Evolutionary conservation across 2,113 vertebrate species (phyloP), one percentile per base, ranked within the genome.

Genomic region (Aegotheles bennettii): DNA sequence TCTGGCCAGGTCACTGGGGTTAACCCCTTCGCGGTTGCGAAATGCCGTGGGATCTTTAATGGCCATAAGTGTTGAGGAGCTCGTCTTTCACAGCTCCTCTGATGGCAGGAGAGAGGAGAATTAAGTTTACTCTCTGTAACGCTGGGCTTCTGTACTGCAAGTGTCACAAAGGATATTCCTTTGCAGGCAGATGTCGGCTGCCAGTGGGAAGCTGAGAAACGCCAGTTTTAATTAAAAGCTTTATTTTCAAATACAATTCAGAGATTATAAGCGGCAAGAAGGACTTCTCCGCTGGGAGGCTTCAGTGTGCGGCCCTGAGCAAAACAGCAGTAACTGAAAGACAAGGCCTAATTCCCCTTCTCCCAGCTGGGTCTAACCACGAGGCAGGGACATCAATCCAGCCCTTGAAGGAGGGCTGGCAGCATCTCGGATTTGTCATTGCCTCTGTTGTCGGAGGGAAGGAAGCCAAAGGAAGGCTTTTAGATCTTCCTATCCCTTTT

Each of bases 201-300:
- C 95, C 93, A 91, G 96, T 95, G 95, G 96, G 95, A 97, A 95
- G 95, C 95, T 94, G 92, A 93, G 96, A 95, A 97, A 95, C 2
- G 94, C 95, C 94, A 94, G 91, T 95, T 97, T 97, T 97, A 97
- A 97, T 97, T 96, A 96, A 97, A 97, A 97, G 95, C 94, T 97
- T 95, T 95, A 90, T 97, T 97, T 97, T 94, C 96, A 97, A 93
- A 95, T 83, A 93, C 95, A 96, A 95, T 91, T 91, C 93, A 16
- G 91, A 95, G 94, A 95, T 97, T 89, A 88, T 61, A 94, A 87
- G 94, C 45, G 4, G 70, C 15, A 40, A 94, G 93, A 91, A 95
- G 95, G 93, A 94, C 87, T 95, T 76, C 75, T 97, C 95, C 91
- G 3, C 94, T 88, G 91, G 95, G 96, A 97, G 82, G 90, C 91